Base-by-base conservation (phyloP, 2,113 vertebrate genomes). In the Eupsittula cactorum region DNA sequence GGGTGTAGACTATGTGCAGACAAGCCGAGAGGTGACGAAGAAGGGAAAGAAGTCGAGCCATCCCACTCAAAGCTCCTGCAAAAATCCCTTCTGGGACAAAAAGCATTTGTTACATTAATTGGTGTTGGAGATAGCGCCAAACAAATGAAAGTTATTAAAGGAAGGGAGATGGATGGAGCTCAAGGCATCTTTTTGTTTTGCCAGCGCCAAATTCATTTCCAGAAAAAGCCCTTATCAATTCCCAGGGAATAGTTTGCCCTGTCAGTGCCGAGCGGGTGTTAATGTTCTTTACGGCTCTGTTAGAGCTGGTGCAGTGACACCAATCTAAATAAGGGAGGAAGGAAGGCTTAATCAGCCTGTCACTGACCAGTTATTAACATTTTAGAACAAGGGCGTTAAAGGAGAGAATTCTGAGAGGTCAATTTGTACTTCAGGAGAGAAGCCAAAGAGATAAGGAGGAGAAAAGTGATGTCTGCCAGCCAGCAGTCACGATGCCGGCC, bases 351-450 rank as follows among this genome's bases (percentile, higher is more conserved):
- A 98, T 98, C 97, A 98, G 86, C 92, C 97, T 97, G 98, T 96
- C 97, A 96, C 95, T 97, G 97, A 95, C 96, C 97, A 93, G 96
- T 97, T 97, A 98, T 98, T 98, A 98, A 97, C 97, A 97, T 96
- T 97, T 96, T 88, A 95, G 87, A 97, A 96, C 95, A 98, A 98
- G 97, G 97, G 89, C 96, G 95, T 93, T 94, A 97, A 83, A 97
- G 95, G 96, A 93, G 93, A 97, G 97, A 94, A 90, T 95, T 95
- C 93, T 78, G 92, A 97, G 95, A 97, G 96, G 96, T 97, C 97
- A 96, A 96, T 97, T 97, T 97, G 91, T 97, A 94, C 97, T 97
- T 97, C 84, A 95, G 94, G 90, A 96, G 74, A 70, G 67, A 49
- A 97, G 82, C 70, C 93, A 81, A 71, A 88, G 64, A 84, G 92